Base-by-base conservation (phyloP, 2,113 vertebrate genomes). In the Ctenodactylus gundi region DNA sequence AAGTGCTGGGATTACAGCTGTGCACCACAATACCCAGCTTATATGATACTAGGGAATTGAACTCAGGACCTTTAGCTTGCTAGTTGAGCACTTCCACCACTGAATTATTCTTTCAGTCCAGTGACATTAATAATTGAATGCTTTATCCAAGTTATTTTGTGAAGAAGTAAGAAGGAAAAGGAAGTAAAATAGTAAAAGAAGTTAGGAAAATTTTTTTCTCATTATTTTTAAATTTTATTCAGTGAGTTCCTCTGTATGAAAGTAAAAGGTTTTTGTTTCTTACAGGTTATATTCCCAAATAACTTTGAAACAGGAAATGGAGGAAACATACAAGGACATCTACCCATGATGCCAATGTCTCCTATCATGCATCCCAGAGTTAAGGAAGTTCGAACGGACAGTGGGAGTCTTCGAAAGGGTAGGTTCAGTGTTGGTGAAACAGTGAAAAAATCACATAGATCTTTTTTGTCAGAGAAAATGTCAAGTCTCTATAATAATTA, bases 291-390 rank as follows among this genome's bases (percentile, higher is more conserved):
- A 97, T 99, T 99, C 81, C 98, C 99, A 94, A 99, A 98, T 97
- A 99, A 99, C 96, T 99, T 99, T 29, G 99, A 99, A 98, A 97
- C 96, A 0, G 99, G 98, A 86, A 99, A 92, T 96, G 98, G 98
- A 93, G 98, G 97, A 84, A 97, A 94, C 80, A 95, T 92, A 25
- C 98, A 98, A 85, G 96, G 98, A 46, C 99, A 99, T 94, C 98
- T 99, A 58, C 99, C 99, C 1, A 98, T 99, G 98, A 98, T 99
- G 95, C 98, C 99, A 2, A 78, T 99, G 10, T 99, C 99, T 85
- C 99, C 99, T 9, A 99, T 99, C 94, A 97, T 99, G 92, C 99
- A 99, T 94, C 99, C 99, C 49, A 99, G 99, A 49, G 99, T 99
- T n/a, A 98, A 99, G 85, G 99, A 99, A 98, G 99, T 99, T 97